A percentile compares a stretch with the other conserved stretches of the same genome.
Conservation (phyloP, 2,797 vertebrate genomes). For the Myoxocephalus aenaeus region DNA sequence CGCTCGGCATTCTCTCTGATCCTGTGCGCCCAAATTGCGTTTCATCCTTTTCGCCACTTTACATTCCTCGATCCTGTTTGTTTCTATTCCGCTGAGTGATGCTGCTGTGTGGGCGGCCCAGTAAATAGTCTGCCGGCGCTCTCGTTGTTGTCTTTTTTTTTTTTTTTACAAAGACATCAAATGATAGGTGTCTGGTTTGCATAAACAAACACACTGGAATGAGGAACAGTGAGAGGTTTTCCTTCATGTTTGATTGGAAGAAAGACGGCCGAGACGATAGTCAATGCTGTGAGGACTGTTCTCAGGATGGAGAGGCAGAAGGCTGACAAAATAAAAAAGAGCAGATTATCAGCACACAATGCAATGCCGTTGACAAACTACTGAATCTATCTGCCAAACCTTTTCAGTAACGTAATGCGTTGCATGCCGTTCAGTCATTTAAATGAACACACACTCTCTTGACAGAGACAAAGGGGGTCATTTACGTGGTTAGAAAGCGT, state of each 20-base stretch:
- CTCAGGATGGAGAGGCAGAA: conserved; percentile 6
- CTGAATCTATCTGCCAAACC: conserved; percentile 1
- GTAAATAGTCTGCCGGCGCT: conserved; percentile 34
- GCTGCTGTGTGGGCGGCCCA: conserved; percentile 47
- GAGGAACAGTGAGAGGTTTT: conserved; percentile 26
- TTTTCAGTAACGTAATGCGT: conserved; percentile 17
- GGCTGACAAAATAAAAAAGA: conserved; percentile 16
- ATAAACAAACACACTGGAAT: conserved; percentile 36
- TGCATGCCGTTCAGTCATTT: conserved; percentile 28
- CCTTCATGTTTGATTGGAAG: conserved; percentile 3
- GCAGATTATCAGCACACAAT: conserved; percentile 18
- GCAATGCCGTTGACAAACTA: conserved; percentile 2
- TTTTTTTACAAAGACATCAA: conserved; percentile 48
- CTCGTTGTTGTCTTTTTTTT: conserved; percentile 20
- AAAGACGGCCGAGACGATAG: conserved; percentile 26
- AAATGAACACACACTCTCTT: conserved; percentile 30
- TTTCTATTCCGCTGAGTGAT: conserved; percentile 42
- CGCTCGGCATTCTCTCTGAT: conserved; percentile 51
- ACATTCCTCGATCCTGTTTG: conserved; percentile 42
- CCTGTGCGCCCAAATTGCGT: conserved; percentile 28
- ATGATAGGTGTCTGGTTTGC: conserved; percentile 38
- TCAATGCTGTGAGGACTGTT: conserved; percentile 2
- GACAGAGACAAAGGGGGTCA: conserved; percentile 33
- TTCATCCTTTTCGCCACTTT: conserved; percentile 46
- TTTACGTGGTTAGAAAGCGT: conserved; percentile 45